Evolutionary conservation across 2,113 vertebrate genomes (phyloP).

Genomic region (Scolopax mira): DNA sequence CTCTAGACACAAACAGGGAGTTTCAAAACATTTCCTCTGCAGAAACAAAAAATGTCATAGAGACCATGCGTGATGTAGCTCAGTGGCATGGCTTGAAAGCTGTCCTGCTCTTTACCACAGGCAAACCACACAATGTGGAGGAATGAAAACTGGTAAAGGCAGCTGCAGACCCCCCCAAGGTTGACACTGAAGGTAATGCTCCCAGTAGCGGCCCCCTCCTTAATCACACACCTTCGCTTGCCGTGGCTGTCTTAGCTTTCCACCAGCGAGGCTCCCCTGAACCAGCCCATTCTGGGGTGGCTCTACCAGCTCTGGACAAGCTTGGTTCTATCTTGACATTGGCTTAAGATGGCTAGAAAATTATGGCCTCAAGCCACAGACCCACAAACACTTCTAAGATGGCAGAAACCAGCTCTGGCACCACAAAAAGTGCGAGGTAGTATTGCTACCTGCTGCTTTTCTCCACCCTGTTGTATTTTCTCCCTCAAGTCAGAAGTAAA

Average conservation of each 20-base stretch:
- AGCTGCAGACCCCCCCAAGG: background rate
- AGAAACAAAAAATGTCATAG: background rate
- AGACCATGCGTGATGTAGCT: background rate
- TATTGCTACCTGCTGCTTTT: background rate
- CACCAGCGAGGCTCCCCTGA: background rate
- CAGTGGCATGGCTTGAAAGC: background rate
- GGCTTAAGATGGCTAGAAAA: background rate
- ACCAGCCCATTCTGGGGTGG: fast-evolving
- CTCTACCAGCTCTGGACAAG: background rate
- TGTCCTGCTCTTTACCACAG: background rate
- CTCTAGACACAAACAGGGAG: background rate
- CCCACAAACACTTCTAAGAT: background rate
- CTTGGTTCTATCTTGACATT: no score
- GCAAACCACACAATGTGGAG: fast-evolving
- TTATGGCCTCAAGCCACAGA: background rate
- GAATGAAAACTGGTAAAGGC: background rate
- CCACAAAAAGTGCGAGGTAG: fast-evolving
- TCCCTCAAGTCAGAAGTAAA: background rate
- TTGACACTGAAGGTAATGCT: background rate
- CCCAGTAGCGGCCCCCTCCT: background rate
- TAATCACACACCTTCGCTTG: background rate
- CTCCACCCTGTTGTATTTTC: background rate
- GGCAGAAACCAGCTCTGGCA: background rate
- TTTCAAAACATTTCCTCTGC: background rate
- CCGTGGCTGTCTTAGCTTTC: background rate